Base-by-base conservation (phyloP, 2,113 vertebrate genomes). In the Ellobius talpinus region DNA sequence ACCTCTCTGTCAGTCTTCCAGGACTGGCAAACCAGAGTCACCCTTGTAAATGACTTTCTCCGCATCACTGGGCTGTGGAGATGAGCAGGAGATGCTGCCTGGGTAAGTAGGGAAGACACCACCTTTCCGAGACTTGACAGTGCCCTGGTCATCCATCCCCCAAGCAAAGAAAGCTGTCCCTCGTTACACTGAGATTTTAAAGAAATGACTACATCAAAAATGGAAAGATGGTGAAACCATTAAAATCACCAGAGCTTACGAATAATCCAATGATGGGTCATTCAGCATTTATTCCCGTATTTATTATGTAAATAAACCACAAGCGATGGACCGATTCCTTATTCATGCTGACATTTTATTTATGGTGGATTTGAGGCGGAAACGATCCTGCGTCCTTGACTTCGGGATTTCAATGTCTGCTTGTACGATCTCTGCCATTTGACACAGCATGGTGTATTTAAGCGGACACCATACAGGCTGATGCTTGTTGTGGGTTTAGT, bases 301-400 rank as follows among this genome's bases (percentile, higher is more conserved):
- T 93, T 74, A 84, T 63, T 73, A 36, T 68, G 55, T 81, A 61
- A 94, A 81, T 73, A 92, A 81, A 77, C 76, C 36, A 74, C 14
- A 90, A 86, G 63, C n/a, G 39, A 63, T 45, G 39, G 13, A 11
- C 31, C 21, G 10, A 42, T 14, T 26, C 26, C 11, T 86, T 50
- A 55, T 91, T 87, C 55, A 65, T 50, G 90, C 68, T 94, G 85
- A 88, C 68, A 52, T 87, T 73, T 74, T 93, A 73, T 47, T 74
- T 45, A 47, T 65, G n/a, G n/a, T 78, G 87, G 42, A 76, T 55
- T 79, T 93, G 74, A 78, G 50, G 87, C 23, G 17, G 68, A 88
- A n/a, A 17, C 0, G 0, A 55, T 36, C 33, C 47, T 63, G n/a
- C 63, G 29, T 87, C 63, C 39, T 61, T 47, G 61, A 26, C 55